phyloP scores from a whole-genome alignment of 2,888 invertebrate species.

The Lasioglossum marginatum region DNA sequence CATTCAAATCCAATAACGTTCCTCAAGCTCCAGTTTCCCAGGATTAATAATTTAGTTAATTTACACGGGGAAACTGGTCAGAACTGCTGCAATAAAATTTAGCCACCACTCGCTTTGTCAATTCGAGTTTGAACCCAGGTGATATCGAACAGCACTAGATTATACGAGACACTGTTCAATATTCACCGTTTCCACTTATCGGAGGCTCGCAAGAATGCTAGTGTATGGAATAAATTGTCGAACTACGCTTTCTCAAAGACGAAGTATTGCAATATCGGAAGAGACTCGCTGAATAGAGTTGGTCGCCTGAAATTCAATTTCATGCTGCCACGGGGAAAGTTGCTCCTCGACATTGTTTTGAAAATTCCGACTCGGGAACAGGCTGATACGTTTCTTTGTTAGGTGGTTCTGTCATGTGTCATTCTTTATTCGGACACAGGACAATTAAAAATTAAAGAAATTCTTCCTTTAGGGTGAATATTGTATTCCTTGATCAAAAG shows the following conservation, averaged over 20 bases:
- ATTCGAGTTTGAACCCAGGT: neutral
- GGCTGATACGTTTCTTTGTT: neutral
- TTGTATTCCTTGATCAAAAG: too few species aligned
- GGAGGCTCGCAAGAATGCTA: neutral
- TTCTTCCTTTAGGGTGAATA: neutral
- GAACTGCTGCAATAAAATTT: neutral
- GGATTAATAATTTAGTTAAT: neutral
- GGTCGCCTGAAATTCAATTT: conserved; percentile 2
- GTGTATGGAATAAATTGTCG: neutral
- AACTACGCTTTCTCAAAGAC: neutral
- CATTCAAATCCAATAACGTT: neutral
- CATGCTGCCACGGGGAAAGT: neutral
- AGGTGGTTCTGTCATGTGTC: neutral
- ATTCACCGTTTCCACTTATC: conserved; percentile 7
- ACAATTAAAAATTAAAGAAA: neutral
- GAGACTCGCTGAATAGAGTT: neutral
- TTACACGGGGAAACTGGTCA: neutral
- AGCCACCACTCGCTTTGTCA: neutral
- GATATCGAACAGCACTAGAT: neutral
- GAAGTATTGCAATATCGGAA: neutral
- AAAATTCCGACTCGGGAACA: neutral
- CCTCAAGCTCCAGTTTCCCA: neutral
- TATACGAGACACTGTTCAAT: neutral
- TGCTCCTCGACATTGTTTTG: neutral
- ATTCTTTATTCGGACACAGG: neutral